Conservation (phyloP, 2,113 vertebrate genomes). For the Osmerus eperlanus region DNA sequence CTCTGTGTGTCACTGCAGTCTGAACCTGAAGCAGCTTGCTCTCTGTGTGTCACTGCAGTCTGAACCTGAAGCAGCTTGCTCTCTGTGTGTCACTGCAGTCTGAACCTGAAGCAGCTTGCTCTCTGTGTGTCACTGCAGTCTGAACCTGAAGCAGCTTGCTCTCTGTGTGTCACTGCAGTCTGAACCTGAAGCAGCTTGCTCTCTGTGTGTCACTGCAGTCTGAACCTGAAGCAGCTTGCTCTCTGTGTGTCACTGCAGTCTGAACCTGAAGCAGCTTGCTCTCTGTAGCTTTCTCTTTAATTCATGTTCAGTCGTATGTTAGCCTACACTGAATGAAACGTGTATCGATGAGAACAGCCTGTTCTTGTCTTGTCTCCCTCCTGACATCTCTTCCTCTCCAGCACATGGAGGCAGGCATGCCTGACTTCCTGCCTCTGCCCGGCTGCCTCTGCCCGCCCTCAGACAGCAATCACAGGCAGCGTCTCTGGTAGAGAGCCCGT, state of each 20-base stretch:
- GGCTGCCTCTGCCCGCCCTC: constrained; percentile 1
- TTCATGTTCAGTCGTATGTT: too few relatives aligned
- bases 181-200: not conserved
- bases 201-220: not conserved
- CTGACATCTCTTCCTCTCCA: not conserved
- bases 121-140: not conserved
- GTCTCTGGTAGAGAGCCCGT: constrained; percentile 61
- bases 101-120: not conserved
- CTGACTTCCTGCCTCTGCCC: constrained; percentile 16
- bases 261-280: too few relatives aligned
- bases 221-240: not conserved
- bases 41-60: too few relatives aligned
- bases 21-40: too few relatives aligned
- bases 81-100: not conserved
- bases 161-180: not conserved
- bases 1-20: not conserved
- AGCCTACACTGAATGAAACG: not conserved
- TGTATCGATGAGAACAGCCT: not conserved
- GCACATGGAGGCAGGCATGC: constrained; percentile 9
- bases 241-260: not conserved
- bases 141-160: not conserved
- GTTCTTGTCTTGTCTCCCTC: not conserved
- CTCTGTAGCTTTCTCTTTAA: too few relatives aligned
- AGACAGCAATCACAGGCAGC: constrained; percentile 31
- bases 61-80: not conserved